Evolutionary conservation across 2,888 invertebrate species (phyloP).

Genomic region (Eristalis tenax): DNA sequence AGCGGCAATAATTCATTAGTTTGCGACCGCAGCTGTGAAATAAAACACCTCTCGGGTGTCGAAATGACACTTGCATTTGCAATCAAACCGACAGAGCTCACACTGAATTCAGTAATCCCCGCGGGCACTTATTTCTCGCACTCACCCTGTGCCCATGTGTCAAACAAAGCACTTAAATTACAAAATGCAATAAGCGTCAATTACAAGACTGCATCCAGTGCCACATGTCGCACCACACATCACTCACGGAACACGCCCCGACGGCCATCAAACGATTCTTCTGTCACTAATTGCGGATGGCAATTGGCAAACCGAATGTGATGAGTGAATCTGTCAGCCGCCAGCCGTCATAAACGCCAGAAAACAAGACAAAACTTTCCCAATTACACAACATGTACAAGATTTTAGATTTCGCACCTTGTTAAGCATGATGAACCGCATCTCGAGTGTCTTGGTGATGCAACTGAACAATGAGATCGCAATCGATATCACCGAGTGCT

Average conservation of each 20-base stretch:
- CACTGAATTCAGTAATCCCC: background rate
- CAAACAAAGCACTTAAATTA: background rate
- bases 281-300: background rate
- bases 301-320: background rate
- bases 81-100: background rate
- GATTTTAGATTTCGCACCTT: conserved; percentile 74
- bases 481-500: conserved; percentile 78
- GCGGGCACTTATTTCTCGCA: background rate
- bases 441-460: conserved; percentile 76
- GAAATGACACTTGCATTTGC: background rate
- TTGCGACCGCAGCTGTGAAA: background rate
- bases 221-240: background rate
- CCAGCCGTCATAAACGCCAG: no score
- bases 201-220: background rate
- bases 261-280: background rate
- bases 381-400: background rate
- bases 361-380: background rate
- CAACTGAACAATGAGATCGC: conserved; percentile 76
- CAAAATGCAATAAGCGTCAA: background rate
- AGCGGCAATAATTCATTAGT: background rate
- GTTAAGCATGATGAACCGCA: conserved; percentile 78
- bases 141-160: background rate
- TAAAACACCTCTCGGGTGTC: background rate
- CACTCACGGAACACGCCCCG: background rate
- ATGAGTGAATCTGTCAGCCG: background rate